Evolutionary conservation across 2,888 invertebrate species (phyloP), one percentile per base, ranked within the genome.

Genomic region (Drosophila atripex): DNA sequence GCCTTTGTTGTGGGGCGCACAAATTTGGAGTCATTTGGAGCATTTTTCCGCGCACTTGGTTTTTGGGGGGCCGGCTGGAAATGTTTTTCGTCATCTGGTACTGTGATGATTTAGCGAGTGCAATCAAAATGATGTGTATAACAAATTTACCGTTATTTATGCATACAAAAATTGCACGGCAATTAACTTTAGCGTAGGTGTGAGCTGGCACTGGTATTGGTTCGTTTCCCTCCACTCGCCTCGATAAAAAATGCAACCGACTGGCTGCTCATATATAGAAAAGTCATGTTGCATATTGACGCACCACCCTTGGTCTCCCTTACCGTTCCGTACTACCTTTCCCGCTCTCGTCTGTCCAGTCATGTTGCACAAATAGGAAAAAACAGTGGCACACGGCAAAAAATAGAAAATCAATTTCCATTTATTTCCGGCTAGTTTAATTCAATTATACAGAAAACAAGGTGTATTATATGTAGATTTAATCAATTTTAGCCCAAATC

Each of bases 121-220:
- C 82, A 86, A 86, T 86, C 85, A 86, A 85, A 86, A 75, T 82
- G 85, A 82, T 86, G 87, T 85, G 86, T 79, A 85, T 86, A 86
- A 80, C 85, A 86, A 86, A 86, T 86, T 84, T 85, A 82, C 82
- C 80, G 80, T 86, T 86, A 86, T 86, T 86, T 86, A 86, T 86
- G 78, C 76, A 86, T 77, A 76, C 78, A 86, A 85, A 86, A 85
- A 86, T 85, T 86, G 85, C 85, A 84, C 85, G 85, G 86, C 85
- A 85, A 85, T 85, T 85, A 86, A 84, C 85, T 86, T 76, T 80
- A 55, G 75, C 57, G 53, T 61, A 59, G 55, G 59, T 18, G 60
- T 16, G 43, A 4, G 16, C 57, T 51, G 57, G 66, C 32, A 30
- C 52, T 23, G 66, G 41, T 38, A 21, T 11, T 11, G 28, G 11